phyloP scores from a whole-genome alignment of 1,140 invertebrate genomes.

The Odontomachus brunneus region DNA sequence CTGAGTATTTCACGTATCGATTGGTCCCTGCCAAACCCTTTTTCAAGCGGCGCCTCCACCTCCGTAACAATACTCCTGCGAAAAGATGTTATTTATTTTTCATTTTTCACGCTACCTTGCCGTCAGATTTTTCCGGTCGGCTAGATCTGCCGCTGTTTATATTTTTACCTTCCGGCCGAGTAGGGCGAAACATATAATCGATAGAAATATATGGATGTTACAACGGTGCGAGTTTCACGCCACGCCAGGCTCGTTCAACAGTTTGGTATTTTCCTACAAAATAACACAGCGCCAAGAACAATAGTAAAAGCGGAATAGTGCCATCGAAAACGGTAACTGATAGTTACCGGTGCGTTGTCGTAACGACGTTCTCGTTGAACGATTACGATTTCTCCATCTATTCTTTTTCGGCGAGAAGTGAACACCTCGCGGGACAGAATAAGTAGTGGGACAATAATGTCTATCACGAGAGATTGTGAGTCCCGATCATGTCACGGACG shows the following conservation, averaged over 20 bases:
- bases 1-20: constrained; percentile 34
- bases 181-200: constrained; percentile 52
- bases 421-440: background rate
- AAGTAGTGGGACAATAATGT: background rate
- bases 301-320: background rate
- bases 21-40: constrained; percentile 39
- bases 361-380: too few relatives aligned
- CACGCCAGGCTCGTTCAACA: constrained; percentile 5
- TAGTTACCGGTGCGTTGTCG: background rate
- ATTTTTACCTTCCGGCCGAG: constrained; percentile 48
- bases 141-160: constrained; percentile 46
- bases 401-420: too few relatives aligned
- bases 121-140: constrained; percentile 48
- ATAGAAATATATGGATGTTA: constrained; percentile 55
- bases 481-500: background rate
- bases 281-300: constrained; percentile 3
- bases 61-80: constrained; percentile 46
- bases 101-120: constrained; percentile 52
- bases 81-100: constrained; percentile 60
- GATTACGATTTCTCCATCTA: too few relatives aligned
- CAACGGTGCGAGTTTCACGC: constrained; percentile 12
- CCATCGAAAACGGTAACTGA: background rate
- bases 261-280: constrained; percentile 29
- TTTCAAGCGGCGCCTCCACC: constrained; percentile 41
- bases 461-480: background rate